phyloP scores from a whole-genome alignment of 1,140 invertebrate genomes.

The Atopsyche davidsoni region DNA sequence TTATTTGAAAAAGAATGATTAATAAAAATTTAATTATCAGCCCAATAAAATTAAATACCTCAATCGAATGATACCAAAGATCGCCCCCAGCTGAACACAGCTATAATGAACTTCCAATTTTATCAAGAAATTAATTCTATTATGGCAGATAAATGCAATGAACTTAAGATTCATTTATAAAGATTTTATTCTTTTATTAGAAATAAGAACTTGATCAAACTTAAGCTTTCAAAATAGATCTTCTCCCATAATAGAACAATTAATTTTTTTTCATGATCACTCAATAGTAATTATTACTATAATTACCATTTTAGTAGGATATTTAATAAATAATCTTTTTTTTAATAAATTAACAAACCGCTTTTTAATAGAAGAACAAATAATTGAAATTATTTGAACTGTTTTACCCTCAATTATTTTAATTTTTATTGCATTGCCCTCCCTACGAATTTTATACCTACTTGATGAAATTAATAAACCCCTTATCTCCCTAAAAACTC shows the following conservation, averaged over 20 bases:
- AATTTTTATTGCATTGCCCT: slow-evolving; percentile 57
- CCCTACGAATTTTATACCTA: slow-evolving; percentile 54
- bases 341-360: slow-evolving; percentile 47
- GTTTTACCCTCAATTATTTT: slow-evolving; percentile 54
- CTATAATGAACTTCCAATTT: slow-evolving; percentile 39
- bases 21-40: slow-evolving; percentile 31
- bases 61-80: slow-evolving; percentile 46
- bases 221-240: slow-evolving; percentile 50
- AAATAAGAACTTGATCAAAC: slow-evolving; percentile 49
- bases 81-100: slow-evolving; percentile 42
- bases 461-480: slow-evolving; percentile 47
- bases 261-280: slow-evolving; percentile 56
- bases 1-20: slow-evolving; percentile 24
- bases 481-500: slow-evolving; percentile 20
- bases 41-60: slow-evolving; percentile 33
- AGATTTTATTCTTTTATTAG: slow-evolving; percentile 48
- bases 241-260: slow-evolving; percentile 53
- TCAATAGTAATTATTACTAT: slow-evolving; percentile 52
- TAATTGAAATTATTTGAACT: slow-evolving; percentile 59
- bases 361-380: slow-evolving; percentile 47
- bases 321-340: slow-evolving; percentile 50
- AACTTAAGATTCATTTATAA: slow-evolving; percentile 56
- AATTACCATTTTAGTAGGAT: slow-evolving; percentile 53
- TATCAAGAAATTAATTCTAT: slow-evolving; percentile 45
- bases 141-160: slow-evolving; percentile 51